Conservation (phyloP, 2,113 vertebrate species). For the Nothobranchius kuhntae region DNA sequence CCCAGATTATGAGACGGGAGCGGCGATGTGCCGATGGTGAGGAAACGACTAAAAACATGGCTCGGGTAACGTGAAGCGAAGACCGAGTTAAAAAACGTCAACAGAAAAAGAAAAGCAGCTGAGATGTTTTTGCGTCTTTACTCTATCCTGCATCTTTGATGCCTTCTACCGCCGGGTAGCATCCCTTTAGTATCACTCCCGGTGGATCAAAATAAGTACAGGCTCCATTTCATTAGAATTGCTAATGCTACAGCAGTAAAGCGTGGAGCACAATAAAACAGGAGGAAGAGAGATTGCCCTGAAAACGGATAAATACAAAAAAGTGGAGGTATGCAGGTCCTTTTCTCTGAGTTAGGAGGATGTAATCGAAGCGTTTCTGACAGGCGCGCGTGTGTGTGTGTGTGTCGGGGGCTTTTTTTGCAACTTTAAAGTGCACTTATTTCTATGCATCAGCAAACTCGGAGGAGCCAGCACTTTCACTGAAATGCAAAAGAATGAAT, state of each 20-base stretch:
- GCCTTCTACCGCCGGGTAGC: conserved; percentile 40
- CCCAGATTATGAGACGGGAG: conserved; percentile 25
- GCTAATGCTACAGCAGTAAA: conserved; percentile 61
- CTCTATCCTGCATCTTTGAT: conserved; percentile 48
- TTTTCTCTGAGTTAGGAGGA: conserved; percentile 40
- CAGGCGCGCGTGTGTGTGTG: no score
- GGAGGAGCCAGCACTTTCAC: conserved; percentile 23
- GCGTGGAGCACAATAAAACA: conserved; percentile 32
- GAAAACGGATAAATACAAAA: conserved; percentile 6
- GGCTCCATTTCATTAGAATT: conserved; percentile 65
- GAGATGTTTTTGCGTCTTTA: no score
- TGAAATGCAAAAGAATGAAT: conserved; percentile 54
- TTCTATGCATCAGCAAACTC: conserved; percentile 61
- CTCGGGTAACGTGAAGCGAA: background rate
- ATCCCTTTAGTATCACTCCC: conserved; percentile 46
- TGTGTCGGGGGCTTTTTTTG: conserved; percentile 24
- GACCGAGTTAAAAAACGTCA: conserved; percentile 2
- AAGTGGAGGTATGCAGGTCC: conserved; percentile 17
- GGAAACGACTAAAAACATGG: background rate
- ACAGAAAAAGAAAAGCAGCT: background rate
- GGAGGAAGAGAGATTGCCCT: background rate
- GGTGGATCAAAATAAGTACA: conserved; percentile 53
- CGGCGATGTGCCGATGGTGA: background rate
- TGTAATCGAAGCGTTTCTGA: conserved; percentile 62
- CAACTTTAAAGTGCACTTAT: conserved; percentile 66